Evolutionary conservation across 2,888 invertebrate species (phyloP), one percentile per base, ranked within the genome.

Genomic region (Cataglyphis rosenhaueri): DNA sequence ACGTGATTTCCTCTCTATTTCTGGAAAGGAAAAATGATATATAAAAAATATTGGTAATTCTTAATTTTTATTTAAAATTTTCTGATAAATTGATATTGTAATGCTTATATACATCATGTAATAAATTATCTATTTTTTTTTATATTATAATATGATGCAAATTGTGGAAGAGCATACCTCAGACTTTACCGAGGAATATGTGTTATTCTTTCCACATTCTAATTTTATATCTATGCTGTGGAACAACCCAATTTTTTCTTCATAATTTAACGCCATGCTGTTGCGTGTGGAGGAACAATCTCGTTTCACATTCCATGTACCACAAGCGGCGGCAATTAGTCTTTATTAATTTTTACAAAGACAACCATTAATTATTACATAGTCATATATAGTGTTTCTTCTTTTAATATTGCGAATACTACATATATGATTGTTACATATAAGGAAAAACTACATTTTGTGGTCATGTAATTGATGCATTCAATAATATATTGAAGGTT

Each of bases 191-290:
- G n/a, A n/a, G 8, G 25, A 12, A 10, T 21, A 64, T 12, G 25
- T 25, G 8, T 8, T n/a, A 66, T 44, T 68, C 57, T 78, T 68
- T 78, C 41, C 18, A 78, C 70, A 78, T 68, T 68, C 68, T 68
- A 78, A 68, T 78, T 78, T 68, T 57, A 29, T 57, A 41, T 10
- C 4, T 78, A 57, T 48, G 41, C 57, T 10, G 29, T 57, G 57
- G 57, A 78, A 78, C 68, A 78, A 78, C 76, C 41, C 32, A 55
- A 78, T 78, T 78, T 68, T 78, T 78, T 68, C 41, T 57, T 57
- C 18, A 8, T 10, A 78, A 78, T 78, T 78, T 78, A 57, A 68
- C 78, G 48, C 68, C 12, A 6, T 41, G 57, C 29, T 57, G 15
- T 32, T 10, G 41, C 38, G n/a, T 21, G n/a, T 9, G 32, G 1